These are phyloP conservation scores for Brachypterus glaber DNA, from an alignment of 2,888 invertebrate species.

Conservation along the genomic window DNA sequence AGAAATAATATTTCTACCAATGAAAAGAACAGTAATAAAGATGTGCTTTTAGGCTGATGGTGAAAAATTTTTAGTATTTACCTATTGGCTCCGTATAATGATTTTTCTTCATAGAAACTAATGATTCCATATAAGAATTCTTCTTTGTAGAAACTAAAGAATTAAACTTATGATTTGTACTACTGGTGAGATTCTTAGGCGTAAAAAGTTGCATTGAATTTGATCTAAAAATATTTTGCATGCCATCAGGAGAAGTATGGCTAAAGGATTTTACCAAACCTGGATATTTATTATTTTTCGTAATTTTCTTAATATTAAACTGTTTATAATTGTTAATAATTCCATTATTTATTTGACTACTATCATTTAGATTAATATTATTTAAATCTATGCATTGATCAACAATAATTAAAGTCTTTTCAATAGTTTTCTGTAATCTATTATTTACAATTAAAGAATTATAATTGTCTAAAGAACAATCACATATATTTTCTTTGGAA, in stretches of 20 bases:
- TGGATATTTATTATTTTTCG: slow-evolving; percentile 22
- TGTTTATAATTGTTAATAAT: slow-evolving; percentile 23
- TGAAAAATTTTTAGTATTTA: too few species aligned
- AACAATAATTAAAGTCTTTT: slow-evolving; percentile 7
- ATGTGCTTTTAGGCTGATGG: too few species aligned
- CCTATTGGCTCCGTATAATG: too few species aligned
- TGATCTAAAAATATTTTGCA: slow-evolving; percentile 26
- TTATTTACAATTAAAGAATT: slow-evolving; percentile 1
- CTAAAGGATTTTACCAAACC: slow-evolving; percentile 27
- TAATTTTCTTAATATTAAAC: slow-evolving; percentile 22
- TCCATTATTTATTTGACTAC: slow-evolving; percentile 13
- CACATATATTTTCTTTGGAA: slow-evolving; percentile 17
- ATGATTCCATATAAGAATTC: too few species aligned
- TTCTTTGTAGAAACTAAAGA: slow-evolving; percentile 21
- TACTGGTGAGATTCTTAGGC: slow-evolving; percentile 43
- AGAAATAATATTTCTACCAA: too few species aligned
- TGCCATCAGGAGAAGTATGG: slow-evolving; percentile 22
- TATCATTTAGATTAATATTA: background rate
- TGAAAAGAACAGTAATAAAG: too few species aligned
- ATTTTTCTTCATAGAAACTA: too few species aligned
- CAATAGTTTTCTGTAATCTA: slow-evolving; percentile 2
- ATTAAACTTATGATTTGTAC: slow-evolving; percentile 29
- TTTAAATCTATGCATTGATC: slow-evolving; percentile 1
- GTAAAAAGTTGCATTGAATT: slow-evolving; percentile 31
- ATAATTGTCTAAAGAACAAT: slow-evolving; percentile 16